A percentile compares a stretch with the other conserved stretches of the same genome.
Conservation (phyloP, 2,888 invertebrate genomes). For the Athalia rosae region DNA sequence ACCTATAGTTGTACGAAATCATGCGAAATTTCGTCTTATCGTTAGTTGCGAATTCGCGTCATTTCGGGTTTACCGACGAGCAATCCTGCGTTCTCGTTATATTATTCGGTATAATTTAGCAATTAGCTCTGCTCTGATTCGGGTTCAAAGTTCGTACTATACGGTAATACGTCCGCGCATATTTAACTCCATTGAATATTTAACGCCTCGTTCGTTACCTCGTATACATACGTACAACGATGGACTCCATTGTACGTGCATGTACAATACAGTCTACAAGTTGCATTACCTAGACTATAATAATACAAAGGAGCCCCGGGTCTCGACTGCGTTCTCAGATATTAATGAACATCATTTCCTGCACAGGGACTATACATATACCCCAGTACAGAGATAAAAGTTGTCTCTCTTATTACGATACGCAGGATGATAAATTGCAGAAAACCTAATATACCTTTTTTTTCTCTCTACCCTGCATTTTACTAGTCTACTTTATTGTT, state of each 20-base stretch:
- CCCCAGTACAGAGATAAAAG: slow-evolving; percentile 40
- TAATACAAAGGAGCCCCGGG: not conserved
- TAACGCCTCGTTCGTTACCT: not conserved
- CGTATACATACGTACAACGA: not conserved
- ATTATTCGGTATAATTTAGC: slow-evolving; percentile 30
- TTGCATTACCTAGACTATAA: not conserved
- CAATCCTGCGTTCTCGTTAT: not conserved
- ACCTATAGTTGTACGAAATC: no score
- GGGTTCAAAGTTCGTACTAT: slow-evolving; percentile 12
- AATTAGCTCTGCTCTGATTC: slow-evolving; percentile 38
- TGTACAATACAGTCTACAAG: not conserved
- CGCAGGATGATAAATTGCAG: no score
- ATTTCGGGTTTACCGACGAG: slow-evolving; percentile 29
- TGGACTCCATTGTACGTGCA: not conserved
- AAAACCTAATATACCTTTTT: no score
- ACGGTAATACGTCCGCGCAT: not conserved
- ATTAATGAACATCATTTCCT: slow-evolving; percentile 48
- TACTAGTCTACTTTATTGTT: no score
- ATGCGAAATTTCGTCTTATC: no score
- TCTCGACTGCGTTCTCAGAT: slow-evolving; percentile 30
- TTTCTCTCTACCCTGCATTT: no score
- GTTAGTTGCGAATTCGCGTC: not conserved
- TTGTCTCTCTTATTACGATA: not conserved
- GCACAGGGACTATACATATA: slow-evolving; percentile 27
- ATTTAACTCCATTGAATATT: slow-evolving; percentile 31